A percentile compares a stretch with the other conserved stretches of the same genome.
phyloP scores from a whole-genome alignment of 2,888 invertebrate genomes.

The Biston stratarius region DNA sequence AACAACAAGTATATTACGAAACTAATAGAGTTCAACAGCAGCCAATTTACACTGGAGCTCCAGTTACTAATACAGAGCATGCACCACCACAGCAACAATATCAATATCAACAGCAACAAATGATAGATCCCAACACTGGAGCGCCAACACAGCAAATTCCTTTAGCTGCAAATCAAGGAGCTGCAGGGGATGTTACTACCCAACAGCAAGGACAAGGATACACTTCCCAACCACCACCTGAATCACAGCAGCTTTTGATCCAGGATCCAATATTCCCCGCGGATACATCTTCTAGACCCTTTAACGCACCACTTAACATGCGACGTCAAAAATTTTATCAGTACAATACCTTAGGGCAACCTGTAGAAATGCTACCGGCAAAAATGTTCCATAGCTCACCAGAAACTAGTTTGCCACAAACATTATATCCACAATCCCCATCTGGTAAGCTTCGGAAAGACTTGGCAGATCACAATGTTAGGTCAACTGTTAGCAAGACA shows the following conservation, averaged over 20 bases:
- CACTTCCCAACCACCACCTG: constrained; percentile 15
- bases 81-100: constrained; percentile 43
- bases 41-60: constrained; percentile 53
- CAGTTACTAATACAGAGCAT: constrained; percentile 47
- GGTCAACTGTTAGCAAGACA: constrained; percentile 75
- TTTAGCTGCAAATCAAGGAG: constrained; percentile 49
- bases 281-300: constrained; percentile 60
- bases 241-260: constrained; percentile 44
- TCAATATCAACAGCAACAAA: constrained; percentile 46
- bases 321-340: constrained; percentile 51
- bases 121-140: constrained; percentile 53
- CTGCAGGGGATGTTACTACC: constrained; percentile 37
- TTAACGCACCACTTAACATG: constrained; percentile 36
- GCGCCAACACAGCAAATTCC: constrained; percentile 42
- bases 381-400: constrained; percentile 54
- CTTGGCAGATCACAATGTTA: constrained; percentile 61
- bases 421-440: constrained; percentile 66
- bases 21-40: constrained; percentile 41
- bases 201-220: constrained; percentile 29
- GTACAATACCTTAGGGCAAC: constrained; percentile 78
- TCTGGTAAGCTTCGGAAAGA: constrained; percentile 46
- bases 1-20: constrained; percentile 28
- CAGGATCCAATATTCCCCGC: constrained; percentile 72
- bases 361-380: constrained; percentile 68
- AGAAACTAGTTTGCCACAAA: constrained; percentile 65